Conservation (phyloP, 37 sponge, comb jelly and placozoan species). For the Aplysina aerophoba region DNA sequence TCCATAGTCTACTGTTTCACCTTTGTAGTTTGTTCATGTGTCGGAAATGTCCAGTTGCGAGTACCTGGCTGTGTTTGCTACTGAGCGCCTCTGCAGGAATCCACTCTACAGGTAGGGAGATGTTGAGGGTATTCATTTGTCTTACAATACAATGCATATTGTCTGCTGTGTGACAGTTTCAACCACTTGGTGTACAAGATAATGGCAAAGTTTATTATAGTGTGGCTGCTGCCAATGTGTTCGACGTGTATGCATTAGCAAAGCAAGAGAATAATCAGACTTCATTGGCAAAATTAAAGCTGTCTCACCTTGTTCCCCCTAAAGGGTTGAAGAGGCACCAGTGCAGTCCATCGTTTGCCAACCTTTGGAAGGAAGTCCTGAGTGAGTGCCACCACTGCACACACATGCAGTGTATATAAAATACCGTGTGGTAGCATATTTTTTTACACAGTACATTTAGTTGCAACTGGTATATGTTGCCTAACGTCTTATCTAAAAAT, state of each 20-base stretch:
- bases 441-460: background rate
- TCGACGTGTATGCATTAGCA: too few relatives aligned
- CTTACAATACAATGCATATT: too few relatives aligned
- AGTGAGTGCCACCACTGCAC: background rate
- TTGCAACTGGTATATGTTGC: too few relatives aligned
- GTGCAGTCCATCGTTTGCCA: background rate
- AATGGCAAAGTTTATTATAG: too few relatives aligned
- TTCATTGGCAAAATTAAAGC: background rate
- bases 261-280: background rate
- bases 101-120: constrained; percentile 57
- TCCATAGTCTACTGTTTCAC: background rate
- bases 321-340: constrained; percentile 7
- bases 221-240: too few relatives aligned
- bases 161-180: too few relatives aligned
- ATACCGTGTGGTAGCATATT: background rate
- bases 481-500: too few relatives aligned
- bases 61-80: constrained; percentile 65
- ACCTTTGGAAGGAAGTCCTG: background rate
- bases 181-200: too few relatives aligned
- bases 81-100: constrained; percentile 63
- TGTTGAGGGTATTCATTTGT: background rate
- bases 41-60: constrained; percentile 73
- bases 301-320: too few relatives aligned
- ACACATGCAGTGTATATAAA: too few relatives aligned
- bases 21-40: constrained; percentile 25